Evolutionary conservation across 2,888 invertebrate species (phyloP).

Genomic region (Creontiades dilutus): DNA sequence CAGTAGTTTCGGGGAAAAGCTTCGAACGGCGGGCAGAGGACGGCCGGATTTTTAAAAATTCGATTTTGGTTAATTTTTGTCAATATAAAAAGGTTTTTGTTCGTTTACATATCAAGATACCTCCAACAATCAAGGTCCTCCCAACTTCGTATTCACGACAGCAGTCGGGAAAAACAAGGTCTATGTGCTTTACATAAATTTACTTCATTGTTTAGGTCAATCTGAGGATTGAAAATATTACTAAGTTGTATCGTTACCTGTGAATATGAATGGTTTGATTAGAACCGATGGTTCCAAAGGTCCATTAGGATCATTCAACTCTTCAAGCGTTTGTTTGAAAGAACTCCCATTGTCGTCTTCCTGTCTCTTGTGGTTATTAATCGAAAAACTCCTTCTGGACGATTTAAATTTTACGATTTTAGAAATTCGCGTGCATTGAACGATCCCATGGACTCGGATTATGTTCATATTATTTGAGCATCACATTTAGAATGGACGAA

Average conservation of each 20-base stretch:
- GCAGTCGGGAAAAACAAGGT: too few relatives aligned
- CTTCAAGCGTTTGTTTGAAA: not conserved
- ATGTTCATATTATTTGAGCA: not conserved
- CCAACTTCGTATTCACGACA: too few relatives aligned
- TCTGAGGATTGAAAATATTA: too few relatives aligned
- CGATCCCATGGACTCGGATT: constrained; percentile 16
- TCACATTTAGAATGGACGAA: not conserved
- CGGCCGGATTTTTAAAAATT: too few relatives aligned
- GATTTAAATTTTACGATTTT: not conserved
- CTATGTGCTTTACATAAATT: too few relatives aligned
- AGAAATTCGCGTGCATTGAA: not conserved
- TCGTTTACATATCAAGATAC: too few relatives aligned
- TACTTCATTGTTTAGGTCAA: too few relatives aligned
- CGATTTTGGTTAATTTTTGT: too few relatives aligned
- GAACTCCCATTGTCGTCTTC: not conserved
- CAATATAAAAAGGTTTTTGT: too few relatives aligned
- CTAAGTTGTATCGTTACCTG: not conserved
- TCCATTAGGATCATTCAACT: constrained; percentile 31
- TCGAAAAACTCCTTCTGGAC: not conserved
- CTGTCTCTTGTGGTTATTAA: not conserved
- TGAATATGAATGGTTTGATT: constrained; percentile 46
- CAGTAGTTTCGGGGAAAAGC: too few relatives aligned
- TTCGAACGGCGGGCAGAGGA: too few relatives aligned
- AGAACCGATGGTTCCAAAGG: constrained; percentile 34
- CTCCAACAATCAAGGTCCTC: too few relatives aligned